phyloP scores from a whole-genome alignment of 1,140 invertebrate species.

The Panagrolaimus sp. region DNA sequence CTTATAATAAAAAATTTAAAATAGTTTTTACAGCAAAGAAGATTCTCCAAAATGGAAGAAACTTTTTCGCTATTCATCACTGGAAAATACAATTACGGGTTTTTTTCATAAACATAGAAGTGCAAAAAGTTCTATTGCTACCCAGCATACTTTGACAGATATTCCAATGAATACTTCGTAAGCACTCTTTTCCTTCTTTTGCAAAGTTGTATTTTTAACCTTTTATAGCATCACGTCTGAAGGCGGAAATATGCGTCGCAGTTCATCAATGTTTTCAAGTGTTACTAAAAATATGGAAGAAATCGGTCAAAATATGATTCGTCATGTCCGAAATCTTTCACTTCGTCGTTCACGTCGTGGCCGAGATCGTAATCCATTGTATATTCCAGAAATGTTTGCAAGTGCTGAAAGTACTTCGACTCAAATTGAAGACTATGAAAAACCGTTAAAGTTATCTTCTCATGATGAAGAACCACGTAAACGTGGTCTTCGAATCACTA shows the following conservation, averaged over 20 bases:
- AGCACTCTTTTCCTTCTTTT: not conserved
- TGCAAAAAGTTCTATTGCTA: not conserved
- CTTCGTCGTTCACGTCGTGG: conserved; percentile 1
- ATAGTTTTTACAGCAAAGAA: not conserved
- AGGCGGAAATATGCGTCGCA: conserved; percentile 12
- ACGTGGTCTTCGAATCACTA: too few species aligned
- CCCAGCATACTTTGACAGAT: not conserved
- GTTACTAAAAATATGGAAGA: conserved; percentile 14
- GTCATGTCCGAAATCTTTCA: not conserved
- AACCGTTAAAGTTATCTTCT: too few species aligned
- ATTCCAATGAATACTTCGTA: not conserved
- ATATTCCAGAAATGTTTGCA: not conserved
- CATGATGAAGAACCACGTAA: too few species aligned
- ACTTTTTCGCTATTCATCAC: conserved; percentile 13
- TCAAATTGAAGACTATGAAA: not conserved
- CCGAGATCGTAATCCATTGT: not conserved
- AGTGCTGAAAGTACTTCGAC: not conserved
- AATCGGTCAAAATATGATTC: conserved; percentile 2
- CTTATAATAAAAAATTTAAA: not conserved
- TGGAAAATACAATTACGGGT: conserved; percentile 10
- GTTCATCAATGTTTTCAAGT: conserved; percentile 17
- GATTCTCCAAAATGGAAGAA: conserved; percentile 8
- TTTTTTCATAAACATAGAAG: conserved; percentile 1
- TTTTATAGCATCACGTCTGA: conserved; percentile 7
- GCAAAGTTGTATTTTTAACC: not conserved